A percentile compares a stretch with the other conserved stretches of the same genome.
Evolutionary conservation across 2,888 invertebrate species (phyloP).

Genomic region (Cybosia mesomella): DNA sequence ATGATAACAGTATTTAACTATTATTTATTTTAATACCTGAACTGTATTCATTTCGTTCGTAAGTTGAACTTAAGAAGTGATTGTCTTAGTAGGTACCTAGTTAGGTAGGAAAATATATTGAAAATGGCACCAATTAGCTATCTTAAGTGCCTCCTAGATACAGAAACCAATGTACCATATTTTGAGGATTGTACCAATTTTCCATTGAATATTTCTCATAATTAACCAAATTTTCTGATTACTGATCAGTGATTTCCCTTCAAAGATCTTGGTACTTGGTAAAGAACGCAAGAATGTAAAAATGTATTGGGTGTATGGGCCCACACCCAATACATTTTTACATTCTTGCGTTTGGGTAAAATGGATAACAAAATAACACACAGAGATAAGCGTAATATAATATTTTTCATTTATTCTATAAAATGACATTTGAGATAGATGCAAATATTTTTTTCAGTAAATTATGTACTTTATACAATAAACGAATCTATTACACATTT

Average conservation of each 20-base stretch:
- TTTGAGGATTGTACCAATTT: not conserved
- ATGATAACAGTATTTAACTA: conserved; percentile 36
- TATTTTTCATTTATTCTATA: conserved; percentile 85
- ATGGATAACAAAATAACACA: conserved; percentile 38
- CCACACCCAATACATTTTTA: not conserved
- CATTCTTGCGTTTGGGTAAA: not conserved
- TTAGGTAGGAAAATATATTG: not conserved
- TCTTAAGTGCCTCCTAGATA: not conserved
- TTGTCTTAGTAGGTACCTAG: not conserved
- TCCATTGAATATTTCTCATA: not conserved
- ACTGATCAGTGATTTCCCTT: too few relatives aligned
- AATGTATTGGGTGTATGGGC: too few relatives aligned
- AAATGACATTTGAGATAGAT: conserved; percentile 84
- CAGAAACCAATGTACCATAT: not conserved
- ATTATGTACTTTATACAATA: conserved; percentile 77
- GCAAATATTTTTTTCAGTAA: conserved; percentile 84
- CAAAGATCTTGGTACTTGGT: too few relatives aligned
- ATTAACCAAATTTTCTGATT: too few relatives aligned
- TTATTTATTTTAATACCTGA: conserved; percentile 4
- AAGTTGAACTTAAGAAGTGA: not conserved
- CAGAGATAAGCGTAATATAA: conserved; percentile 56
- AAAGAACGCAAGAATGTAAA: too few relatives aligned
- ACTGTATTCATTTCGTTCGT: not conserved
- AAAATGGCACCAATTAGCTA: not conserved
- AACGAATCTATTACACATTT: conserved; percentile 77